A percentile compares a stretch with the other conserved stretches of the same genome.
Evolutionary conservation across 2,888 invertebrate genomes (phyloP).

Genomic region (Ypsolopha scabrella): DNA sequence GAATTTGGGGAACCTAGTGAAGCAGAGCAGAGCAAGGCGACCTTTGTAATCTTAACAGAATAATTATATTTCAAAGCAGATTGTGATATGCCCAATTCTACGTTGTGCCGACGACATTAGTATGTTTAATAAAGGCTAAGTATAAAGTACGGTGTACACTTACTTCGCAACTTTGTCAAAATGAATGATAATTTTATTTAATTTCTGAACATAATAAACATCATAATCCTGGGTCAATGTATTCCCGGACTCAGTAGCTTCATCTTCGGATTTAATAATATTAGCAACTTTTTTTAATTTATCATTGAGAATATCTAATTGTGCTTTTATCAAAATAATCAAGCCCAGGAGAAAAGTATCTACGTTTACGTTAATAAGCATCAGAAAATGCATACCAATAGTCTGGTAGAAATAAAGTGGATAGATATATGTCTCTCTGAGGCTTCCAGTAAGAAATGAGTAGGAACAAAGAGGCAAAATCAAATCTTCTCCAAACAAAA

Average conservation of each 20-base stretch:
- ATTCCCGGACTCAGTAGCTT: background rate
- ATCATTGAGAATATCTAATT: conserved; percentile 33
- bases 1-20: too few relatives aligned
- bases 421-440: conserved; percentile 13
- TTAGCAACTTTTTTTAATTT: conserved; percentile 28
- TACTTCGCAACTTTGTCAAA: conserved; percentile 32
- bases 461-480: conserved; percentile 29
- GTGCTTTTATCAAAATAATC: conserved; percentile 34
- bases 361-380: conserved; percentile 33
- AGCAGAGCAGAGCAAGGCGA: conserved; percentile 32
- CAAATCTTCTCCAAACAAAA: conserved; percentile 17
- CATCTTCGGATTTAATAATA: background rate
- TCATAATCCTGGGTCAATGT: background rate
- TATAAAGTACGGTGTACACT: conserved; percentile 8
- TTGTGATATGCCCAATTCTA: too few relatives aligned
- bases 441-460: conserved; percentile 27
- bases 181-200: conserved; percentile 30
- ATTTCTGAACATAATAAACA: conserved; percentile 14
- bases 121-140: too few relatives aligned
- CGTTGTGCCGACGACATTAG: too few relatives aligned
- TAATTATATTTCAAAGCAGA: too few relatives aligned
- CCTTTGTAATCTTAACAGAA: background rate
- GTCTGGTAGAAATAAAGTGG: conserved; percentile 36
- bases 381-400: conserved; percentile 29
- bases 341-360: conserved; percentile 39